A percentile compares a stretch with the other conserved stretches of the same genome.
These are phyloP conservation scores for Synergus japonicus DNA, from an alignment of 2,888 invertebrate genomes.

Conservation along the genomic window DNA sequence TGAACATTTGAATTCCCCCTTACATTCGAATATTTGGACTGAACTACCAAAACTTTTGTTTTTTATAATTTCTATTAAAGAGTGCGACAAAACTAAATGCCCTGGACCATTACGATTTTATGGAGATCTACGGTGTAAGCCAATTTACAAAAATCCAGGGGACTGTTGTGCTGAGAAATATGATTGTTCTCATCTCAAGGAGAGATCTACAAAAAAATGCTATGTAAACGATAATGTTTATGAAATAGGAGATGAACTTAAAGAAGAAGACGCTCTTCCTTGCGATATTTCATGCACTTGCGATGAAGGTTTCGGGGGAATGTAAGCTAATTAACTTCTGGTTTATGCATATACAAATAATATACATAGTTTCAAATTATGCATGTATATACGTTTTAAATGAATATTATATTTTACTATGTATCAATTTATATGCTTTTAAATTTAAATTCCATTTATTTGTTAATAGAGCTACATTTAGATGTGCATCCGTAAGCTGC, in stretches of 20 bases:
- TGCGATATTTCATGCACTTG: slow-evolving; percentile 66
- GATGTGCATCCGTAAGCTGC: slow-evolving; percentile 63
- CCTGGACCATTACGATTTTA: slow-evolving; percentile 65
- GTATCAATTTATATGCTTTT: too few relatives aligned
- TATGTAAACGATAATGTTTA: slow-evolving; percentile 64
- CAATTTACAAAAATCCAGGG: slow-evolving; percentile 57
- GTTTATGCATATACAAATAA: not conserved
- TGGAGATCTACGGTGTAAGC: slow-evolving; percentile 60
- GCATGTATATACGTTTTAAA: not conserved
- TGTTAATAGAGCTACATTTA: slow-evolving; percentile 59
- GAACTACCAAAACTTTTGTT: not conserved
- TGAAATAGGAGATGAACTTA: slow-evolving; percentile 58
- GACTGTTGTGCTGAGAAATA: slow-evolving; percentile 62
- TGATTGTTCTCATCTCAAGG: slow-evolving; percentile 63
- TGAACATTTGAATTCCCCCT: too few relatives aligned
- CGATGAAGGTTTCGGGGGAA: not conserved
- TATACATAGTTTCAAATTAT: not conserved
- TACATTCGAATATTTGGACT: not conserved
- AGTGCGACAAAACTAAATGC: slow-evolving; percentile 61
- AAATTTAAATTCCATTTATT: not conserved
- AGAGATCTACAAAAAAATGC: slow-evolving; percentile 61
- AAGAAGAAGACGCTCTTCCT: slow-evolving; percentile 59
- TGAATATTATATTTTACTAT: not conserved
- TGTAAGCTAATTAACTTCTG: slow-evolving; percentile 54
- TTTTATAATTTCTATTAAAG: slow-evolving; percentile 40